Evolutionary conservation across 1,140 invertebrate genomes (phyloP).

Genomic region (Holcopasites calliopsidis): DNA sequence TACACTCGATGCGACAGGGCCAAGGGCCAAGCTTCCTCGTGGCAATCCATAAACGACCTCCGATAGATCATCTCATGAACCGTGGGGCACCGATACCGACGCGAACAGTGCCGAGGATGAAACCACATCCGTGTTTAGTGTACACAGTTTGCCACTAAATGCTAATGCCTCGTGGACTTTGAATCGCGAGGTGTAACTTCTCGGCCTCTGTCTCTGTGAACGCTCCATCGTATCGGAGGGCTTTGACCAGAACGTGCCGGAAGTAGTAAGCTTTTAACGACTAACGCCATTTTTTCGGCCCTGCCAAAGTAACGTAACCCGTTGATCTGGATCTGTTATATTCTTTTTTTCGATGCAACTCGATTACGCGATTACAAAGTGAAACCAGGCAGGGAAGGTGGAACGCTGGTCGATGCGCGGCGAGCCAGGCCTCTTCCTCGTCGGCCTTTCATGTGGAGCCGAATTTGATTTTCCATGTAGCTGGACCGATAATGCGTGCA

Average conservation of each 20-base stretch:
- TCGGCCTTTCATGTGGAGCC: conserved; percentile 46
- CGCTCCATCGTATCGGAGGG: too few species aligned
- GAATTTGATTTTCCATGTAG: conserved; percentile 62
- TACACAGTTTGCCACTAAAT: conserved; percentile 41
- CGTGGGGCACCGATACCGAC: conserved; percentile 8
- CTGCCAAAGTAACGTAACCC: too few species aligned
- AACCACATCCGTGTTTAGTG: conserved; percentile 29
- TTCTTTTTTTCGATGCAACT: not conserved
- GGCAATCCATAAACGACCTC: conserved; percentile 17
- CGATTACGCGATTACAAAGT: conserved; percentile 15
- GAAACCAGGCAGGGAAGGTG: not conserved
- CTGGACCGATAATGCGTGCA: conserved; percentile 61
- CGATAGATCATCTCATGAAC: conserved; percentile 29
- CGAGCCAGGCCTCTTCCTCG: conserved; percentile 40
- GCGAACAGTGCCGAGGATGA: conserved; percentile 20
- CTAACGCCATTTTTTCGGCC: too few species aligned
- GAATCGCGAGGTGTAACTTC: conserved; percentile 32
- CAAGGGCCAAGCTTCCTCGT: conserved; percentile 12
- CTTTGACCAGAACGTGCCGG: not conserved
- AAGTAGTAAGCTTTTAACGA: too few species aligned
- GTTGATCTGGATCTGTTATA: not conserved
- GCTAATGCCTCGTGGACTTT: conserved; percentile 38
- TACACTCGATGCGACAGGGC: not conserved
- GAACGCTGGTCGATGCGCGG: conserved; percentile 15
- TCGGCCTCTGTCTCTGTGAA: conserved; percentile 22